These are phyloP conservation scores for crab-eating macaque (Macaca fascicularis) DNA, from an alignment of 2,113 vertebrate genomes.

Conservation along the genomic window T2T-MFA8v1.1 NC_088392.1:65402001-65402500, in stretches of 20 bases:
- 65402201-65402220: not conserved
- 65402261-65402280: not conserved
- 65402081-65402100: conserved; percentile 48
- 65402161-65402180: conserved; percentile 4
- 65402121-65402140: not conserved
- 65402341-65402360: too few species aligned
- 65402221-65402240: not conserved
- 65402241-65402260: not conserved
- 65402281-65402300: not conserved
- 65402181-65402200: not conserved
- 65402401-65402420: too few species aligned
- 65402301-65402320: too few species aligned
- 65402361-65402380: too few species aligned
- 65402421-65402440: too few species aligned
- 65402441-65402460: too few species aligned
- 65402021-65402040: not conserved
- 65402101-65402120: conserved; percentile 10
- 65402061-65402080: conserved; percentile 51
- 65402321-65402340: too few species aligned
- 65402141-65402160: conserved; percentile 33
- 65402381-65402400: too few species aligned
- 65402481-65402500: too few species aligned
- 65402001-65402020: too few species aligned
- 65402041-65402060: not conserved
- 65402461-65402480: too few species aligned